Percentiles rank a stretch among this genome's conserved stretches.
These are phyloP conservation scores for Pagrus major DNA, from an alignment of 2,113 vertebrate genomes.

Conservation along the genomic window DNA sequence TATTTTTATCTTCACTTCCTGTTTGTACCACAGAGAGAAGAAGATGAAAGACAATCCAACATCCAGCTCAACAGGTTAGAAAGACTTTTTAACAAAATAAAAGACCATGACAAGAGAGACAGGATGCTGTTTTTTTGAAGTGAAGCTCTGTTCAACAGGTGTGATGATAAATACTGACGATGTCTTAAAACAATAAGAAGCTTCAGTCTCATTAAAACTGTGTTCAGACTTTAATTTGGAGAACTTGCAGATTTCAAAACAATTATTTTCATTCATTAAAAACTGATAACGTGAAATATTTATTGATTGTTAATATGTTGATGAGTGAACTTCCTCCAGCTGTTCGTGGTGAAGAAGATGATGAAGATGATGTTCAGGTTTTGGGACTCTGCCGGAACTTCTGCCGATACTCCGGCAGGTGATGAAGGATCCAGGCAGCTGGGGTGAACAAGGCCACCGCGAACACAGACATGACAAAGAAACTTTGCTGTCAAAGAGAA, in stretches of 20 bases:
- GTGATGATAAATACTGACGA: not conserved
- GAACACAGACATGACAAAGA: constrained; percentile 84
- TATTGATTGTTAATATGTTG: not conserved
- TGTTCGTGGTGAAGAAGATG: not conserved
- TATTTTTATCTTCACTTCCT: constrained; percentile 17
- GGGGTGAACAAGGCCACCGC: constrained; percentile 81
- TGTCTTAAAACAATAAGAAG: not conserved
- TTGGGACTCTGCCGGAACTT: not conserved
- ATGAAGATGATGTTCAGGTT: not conserved
- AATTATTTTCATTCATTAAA: too few relatives aligned
- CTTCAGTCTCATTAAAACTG: not conserved
- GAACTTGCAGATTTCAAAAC: not conserved
- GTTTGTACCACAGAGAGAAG: constrained; percentile 9
- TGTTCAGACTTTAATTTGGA: not conserved
- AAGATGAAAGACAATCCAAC: not conserved
- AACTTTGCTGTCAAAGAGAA: constrained; percentile 81
- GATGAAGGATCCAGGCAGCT: constrained; percentile 84
- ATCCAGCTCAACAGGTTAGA: not conserved
- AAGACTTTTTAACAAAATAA: not conserved
- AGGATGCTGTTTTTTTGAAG: not conserved
- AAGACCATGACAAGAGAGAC: not conserved
- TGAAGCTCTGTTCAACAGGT: not conserved
- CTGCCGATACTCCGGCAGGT: constrained; percentile 82
- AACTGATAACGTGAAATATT: not conserved
- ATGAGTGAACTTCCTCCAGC: not conserved